Base-by-base conservation (phyloP, 2,888 invertebrate species). In the Noctua janthe region DNA sequence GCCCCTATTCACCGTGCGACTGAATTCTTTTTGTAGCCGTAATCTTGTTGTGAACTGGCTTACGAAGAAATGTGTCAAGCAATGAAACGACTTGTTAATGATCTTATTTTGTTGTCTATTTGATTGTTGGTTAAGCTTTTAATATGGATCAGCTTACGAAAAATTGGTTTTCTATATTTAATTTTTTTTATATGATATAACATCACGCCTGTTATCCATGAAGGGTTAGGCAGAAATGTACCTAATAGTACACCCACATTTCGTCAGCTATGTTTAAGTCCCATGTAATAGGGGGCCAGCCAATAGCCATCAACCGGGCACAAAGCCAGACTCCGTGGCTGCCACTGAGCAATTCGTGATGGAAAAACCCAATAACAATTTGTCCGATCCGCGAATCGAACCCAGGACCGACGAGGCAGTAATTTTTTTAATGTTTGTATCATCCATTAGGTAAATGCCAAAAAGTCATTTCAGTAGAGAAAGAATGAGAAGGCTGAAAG, bases 1-100 rank as follows among this genome's bases (percentile, higher is more conserved):
- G 87, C 89, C 90, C 90, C 89, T 88, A 90, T 93, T 92, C 91
- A 91, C 90, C 87, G 84, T 83, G 85, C 80, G 83, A 82, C 79
- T 80, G 74, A 69, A 87, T 90, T 91, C 88, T 91, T 91, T 92
- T 90, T 90, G 77, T 89, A 87, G 71, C 80, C 56, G 80, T 90
- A 87, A 91, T 89, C 90, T 87, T 87, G 86, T 88, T 86, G 81
- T 81, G 81, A 83, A 80, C 82, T 75, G 73, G 71, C 74, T 83
- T 70, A 74, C 71, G 76, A 72, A 71, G 87, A 79, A 89, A 89
- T 86, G 84, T 82, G 71, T 67, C 81, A 71, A 74, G 66, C 66
- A 78, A 81, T 74, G 74, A 84, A 78, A 79, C 76, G 78, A 78
- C 56, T 84, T 82, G 83, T 87, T 82, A 78, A 80, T 80, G 75